Conservation (phyloP, 2,797 vertebrate genomes). For the Coluber constrictor region DNA sequence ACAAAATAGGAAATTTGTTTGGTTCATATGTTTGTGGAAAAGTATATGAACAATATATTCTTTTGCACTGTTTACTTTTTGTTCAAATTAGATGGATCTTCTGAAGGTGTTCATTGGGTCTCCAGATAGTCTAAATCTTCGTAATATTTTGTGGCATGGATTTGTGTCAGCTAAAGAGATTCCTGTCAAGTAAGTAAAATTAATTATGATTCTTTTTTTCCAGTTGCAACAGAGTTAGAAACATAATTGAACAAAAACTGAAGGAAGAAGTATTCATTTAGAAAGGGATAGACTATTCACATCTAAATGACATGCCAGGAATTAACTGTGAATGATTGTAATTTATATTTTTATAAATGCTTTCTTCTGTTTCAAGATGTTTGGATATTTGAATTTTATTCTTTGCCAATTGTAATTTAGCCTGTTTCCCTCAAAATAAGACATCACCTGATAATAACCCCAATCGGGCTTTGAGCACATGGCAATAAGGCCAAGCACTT, state of each 20-base stretch:
- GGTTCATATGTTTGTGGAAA: background rate
- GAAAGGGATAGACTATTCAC: background rate
- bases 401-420: background rate
- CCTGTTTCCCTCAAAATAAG: no score
- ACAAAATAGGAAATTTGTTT: no score
- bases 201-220: background rate
- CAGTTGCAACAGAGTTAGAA: background rate
- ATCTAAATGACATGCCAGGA: background rate
- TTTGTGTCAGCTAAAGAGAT: slow-evolving; percentile 74
- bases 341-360: background rate
- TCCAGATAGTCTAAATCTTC: slow-evolving; percentile 73
- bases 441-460: no score
- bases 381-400: background rate
- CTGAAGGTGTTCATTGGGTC: slow-evolving; percentile 73
- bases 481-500: no score
- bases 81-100: slow-evolving; percentile 67
- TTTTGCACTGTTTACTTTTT: background rate
- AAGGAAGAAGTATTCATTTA: background rate
- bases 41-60: background rate
- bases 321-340: background rate
- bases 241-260: background rate
- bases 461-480: no score
- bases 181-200: slow-evolving; percentile 65
- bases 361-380: background rate
- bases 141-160: slow-evolving; percentile 79